Evolutionary conservation across 2,888 invertebrate genomes (phyloP).

Genomic region (Scaptomyza polygonia): DNA sequence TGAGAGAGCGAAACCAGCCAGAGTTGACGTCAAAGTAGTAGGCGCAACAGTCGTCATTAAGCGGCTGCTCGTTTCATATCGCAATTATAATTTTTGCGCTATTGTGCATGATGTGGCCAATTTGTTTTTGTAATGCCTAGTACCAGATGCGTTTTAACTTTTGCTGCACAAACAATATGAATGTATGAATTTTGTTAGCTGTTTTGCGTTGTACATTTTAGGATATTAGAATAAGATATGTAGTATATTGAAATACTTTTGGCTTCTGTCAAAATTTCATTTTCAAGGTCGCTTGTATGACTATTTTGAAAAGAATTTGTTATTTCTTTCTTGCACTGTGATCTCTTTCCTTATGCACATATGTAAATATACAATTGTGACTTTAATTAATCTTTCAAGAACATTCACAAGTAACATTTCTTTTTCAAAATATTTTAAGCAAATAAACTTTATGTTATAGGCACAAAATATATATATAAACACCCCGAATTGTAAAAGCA

Average conservation of each 20-base stretch:
- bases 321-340: constrained; percentile 13
- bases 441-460: background rate
- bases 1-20: constrained; percentile 4
- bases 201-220: constrained; percentile 15
- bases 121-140: background rate
- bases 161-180: background rate
- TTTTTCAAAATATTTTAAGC: background rate
- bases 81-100: background rate
- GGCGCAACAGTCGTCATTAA: constrained; percentile 20
- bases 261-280: constrained; percentile 45
- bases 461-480: constrained; percentile 7
- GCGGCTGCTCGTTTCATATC: background rate
- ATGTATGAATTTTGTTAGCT: background rate
- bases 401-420: constrained; percentile 7
- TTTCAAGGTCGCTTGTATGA: constrained; percentile 35
- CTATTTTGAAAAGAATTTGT: constrained; percentile 29
- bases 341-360: background rate
- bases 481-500: constrained; percentile 18
- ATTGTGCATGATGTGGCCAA: background rate
- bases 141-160: background rate
- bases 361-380: background rate
- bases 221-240: constrained; percentile 9
- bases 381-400: background rate
- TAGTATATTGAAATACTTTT: constrained; percentile 10
- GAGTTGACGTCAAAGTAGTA: constrained; percentile 22